Evolutionary conservation across 2,888 invertebrate species (phyloP).

Genomic region (Creontiades dilutus): DNA sequence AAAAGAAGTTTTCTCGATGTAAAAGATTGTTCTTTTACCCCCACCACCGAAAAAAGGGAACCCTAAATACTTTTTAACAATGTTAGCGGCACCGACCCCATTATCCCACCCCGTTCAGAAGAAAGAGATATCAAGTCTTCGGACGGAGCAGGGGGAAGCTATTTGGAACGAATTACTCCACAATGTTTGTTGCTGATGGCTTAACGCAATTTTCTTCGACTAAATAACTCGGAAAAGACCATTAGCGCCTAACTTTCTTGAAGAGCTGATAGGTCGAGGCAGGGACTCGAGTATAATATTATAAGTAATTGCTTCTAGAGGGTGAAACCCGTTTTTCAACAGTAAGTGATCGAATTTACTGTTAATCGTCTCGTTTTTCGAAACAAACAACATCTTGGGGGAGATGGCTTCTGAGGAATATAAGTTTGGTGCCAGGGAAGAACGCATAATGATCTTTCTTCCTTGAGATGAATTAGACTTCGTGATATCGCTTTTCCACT

Average conservation of each 20-base stretch:
- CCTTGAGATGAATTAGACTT: neutral
- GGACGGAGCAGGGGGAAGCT: constrained; percentile 37
- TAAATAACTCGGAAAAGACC: constrained; percentile 70
- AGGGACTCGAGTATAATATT: constrained; percentile 48
- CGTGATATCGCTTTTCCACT: no score
- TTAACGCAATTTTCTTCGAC: constrained; percentile 66
- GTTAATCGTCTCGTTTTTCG: constrained; percentile 44
- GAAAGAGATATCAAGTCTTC: constrained; percentile 61
- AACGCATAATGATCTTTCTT: neutral
- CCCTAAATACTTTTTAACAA: constrained; percentile 69
- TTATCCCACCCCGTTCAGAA: constrained; percentile 11
- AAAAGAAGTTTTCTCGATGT: constrained; percentile 43
- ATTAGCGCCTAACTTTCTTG: constrained; percentile 66
- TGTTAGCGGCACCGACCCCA: constrained; percentile 58
- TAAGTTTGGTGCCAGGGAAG: neutral
- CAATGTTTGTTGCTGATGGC: constrained; percentile 66
- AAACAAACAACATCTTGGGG: constrained; percentile 50
- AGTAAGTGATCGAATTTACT: constrained; percentile 57
- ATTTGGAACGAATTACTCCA: constrained; percentile 68
- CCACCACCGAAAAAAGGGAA: constrained; percentile 41
- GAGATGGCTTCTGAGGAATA: neutral
- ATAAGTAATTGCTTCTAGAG: constrained; percentile 58
- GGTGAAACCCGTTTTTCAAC: constrained; percentile 25
- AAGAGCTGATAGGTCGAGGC: constrained; percentile 51
- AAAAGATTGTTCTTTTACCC: constrained; percentile 64